phyloP scores from a whole-genome alignment of 1,140 invertebrate genomes.

The Sycobia sp. region DNA sequence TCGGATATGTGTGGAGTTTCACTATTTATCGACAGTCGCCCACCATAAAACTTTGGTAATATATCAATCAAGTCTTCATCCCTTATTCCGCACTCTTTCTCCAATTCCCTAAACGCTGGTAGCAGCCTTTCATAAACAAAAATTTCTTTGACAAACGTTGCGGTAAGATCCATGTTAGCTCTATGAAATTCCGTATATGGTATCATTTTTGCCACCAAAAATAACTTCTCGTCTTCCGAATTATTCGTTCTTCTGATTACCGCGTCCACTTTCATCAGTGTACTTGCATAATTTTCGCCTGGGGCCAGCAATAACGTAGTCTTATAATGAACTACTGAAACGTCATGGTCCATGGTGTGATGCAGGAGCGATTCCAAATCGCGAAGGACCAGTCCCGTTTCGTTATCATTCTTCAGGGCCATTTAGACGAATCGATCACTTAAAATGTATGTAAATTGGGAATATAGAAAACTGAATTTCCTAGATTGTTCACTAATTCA shows the following conservation, averaged over 20 bases:
- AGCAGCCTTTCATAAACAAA: slow-evolving; percentile 5
- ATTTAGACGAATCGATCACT: too few relatives aligned
- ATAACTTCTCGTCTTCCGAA: slow-evolving; percentile 38
- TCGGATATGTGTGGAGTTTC: background rate
- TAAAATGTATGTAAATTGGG: too few relatives aligned
- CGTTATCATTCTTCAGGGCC: background rate
- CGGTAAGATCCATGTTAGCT: background rate
- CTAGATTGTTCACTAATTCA: too few relatives aligned
- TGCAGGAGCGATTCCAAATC: slow-evolving; percentile 38
- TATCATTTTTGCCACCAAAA: slow-evolving; percentile 52
- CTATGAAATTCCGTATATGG: background rate
- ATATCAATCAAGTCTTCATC: slow-evolving; percentile 6
- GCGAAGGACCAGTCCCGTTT: slow-evolving; percentile 4
- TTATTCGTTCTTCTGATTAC: slow-evolving; percentile 33
- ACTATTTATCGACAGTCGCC: background rate
- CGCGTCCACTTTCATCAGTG: slow-evolving; percentile 57
- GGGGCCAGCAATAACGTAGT: slow-evolving; percentile 43
- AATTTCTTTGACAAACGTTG: slow-evolving; percentile 14
- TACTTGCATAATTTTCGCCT: slow-evolving; percentile 66
- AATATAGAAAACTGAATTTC: too few relatives aligned
- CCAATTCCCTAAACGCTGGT: background rate
- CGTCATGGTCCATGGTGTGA: slow-evolving; percentile 33
- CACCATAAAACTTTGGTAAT: slow-evolving; percentile 21
- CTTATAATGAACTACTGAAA: slow-evolving; percentile 36
- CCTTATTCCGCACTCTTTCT: background rate